Base-by-base conservation (phyloP, 1,140 invertebrate species). In the Hycleus cichorii region DNA sequence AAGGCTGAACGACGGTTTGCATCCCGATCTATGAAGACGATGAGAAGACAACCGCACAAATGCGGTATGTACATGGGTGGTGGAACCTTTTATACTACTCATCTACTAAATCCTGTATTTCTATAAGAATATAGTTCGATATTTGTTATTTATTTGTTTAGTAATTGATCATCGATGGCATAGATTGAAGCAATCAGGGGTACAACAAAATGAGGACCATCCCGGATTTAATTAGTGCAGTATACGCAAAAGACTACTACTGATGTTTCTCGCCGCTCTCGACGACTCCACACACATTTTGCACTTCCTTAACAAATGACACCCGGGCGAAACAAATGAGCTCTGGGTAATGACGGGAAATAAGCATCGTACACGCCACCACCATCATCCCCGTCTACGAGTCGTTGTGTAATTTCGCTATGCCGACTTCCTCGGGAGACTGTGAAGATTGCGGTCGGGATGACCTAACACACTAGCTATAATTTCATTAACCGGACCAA, bases 1-100 rank as follows among this genome's bases (percentile, higher is more conserved):
- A 55, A 65, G 65, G 64, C 53, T 64, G 63, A 66, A 65, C 50
- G 49, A 18, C 18, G 18, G 62, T 63, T 65, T 58, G 60, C 57
- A 65, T 63, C 58, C 57, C 49, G 47, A 47, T 18, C 18, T 32
- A 55, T 45, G 59, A 62, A 57, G 59, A 62, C 18, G 18, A 18
- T 18, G 18, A 18, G 18, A 18, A 18, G 18, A 18, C 18, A 18
- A 62, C 55, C 55, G 49, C 55, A 42, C 40, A 42, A 42, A 42
- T 42, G 40, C 40, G 11, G 40, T 42, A 42, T 3, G 3, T 42
- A 10, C 39, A 39, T 10, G 6, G 11, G 10, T 11, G 40, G 40
- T 4, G 10, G 5, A n/a, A 10, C 9, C 40, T 1, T 9, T 42
- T 10, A 39, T 39, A 39, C 39, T 39, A 42, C 11, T 42, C 40